These are phyloP conservation scores for Ectobius pallidus DNA, from an alignment of 2,888 invertebrate genomes.

Conservation along the genomic window DNA sequence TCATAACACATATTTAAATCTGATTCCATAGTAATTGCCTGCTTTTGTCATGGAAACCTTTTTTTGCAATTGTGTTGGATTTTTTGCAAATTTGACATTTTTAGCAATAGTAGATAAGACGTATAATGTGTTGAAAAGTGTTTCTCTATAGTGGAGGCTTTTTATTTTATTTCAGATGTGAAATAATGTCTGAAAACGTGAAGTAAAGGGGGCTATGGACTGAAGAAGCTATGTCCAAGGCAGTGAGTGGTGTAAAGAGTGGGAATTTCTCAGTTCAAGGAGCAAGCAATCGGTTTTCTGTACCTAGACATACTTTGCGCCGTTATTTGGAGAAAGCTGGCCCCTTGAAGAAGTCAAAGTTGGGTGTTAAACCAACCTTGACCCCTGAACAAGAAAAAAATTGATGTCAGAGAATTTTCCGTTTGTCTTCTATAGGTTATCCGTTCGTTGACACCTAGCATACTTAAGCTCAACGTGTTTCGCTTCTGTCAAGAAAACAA, in stretches of 20 bases:
- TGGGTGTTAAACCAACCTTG: background rate
- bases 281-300: background rate
- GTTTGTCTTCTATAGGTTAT: conserved; percentile 7
- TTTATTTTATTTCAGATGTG: background rate
- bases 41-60: background rate
- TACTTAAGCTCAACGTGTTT: background rate
- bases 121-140: background rate
- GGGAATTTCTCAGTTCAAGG: background rate
- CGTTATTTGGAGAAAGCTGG: no score
- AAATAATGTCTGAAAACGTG: no score
- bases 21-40: no score
- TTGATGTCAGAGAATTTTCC: background rate
- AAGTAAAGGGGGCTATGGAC: no score
- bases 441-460: background rate
- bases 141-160: background rate
- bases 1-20: no score
- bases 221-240: background rate
- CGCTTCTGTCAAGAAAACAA: conserved; percentile 6
- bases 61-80: background rate
- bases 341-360: conserved; percentile 1
- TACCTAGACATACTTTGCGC: background rate
- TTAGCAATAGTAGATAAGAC: background rate
- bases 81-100: no score
- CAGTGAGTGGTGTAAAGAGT: background rate
- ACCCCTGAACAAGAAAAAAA: background rate